Evolutionary conservation across 2,888 invertebrate species (phyloP).

Genomic region (Aquatica leii): DNA sequence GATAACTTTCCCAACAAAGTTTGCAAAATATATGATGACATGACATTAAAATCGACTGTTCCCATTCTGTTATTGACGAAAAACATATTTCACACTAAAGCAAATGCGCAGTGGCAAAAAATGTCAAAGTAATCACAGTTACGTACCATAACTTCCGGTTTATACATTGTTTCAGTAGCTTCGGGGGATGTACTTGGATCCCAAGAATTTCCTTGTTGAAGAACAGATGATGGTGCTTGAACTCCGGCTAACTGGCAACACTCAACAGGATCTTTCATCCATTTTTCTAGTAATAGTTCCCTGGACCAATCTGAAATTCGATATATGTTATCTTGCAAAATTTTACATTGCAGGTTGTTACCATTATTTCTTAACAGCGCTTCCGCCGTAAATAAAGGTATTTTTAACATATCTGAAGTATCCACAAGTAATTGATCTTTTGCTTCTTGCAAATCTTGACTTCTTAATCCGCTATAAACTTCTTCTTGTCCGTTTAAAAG

Average conservation of each 20-base stretch:
- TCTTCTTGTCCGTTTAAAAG: constrained; percentile 61
- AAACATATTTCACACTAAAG: constrained; percentile 71
- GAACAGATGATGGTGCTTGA: constrained; percentile 66
- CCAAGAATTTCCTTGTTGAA: constrained; percentile 56
- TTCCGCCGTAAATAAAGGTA: constrained; percentile 75
- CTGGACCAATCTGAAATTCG: constrained; percentile 70
- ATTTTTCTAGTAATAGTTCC: constrained; percentile 70
- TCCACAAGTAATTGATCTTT: constrained; percentile 75
- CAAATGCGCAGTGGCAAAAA: background rate
- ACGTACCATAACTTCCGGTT: constrained; percentile 55
- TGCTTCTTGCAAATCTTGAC: constrained; percentile 74
- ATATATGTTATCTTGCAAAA: background rate
- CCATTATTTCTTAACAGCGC: constrained; percentile 72
- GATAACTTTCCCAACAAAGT: constrained; percentile 71
- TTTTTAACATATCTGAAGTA: constrained; percentile 75
- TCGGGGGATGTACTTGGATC: constrained; percentile 57
- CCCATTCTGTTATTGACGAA: constrained; percentile 61
- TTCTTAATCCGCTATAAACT: constrained; percentile 68
- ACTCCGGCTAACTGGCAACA: constrained; percentile 74
- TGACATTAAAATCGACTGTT: constrained; percentile 65
- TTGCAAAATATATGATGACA: constrained; percentile 72
- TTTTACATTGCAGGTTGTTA: constrained; percentile 54
- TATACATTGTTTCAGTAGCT: constrained; percentile 42
- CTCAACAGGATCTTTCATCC: constrained; percentile 72
- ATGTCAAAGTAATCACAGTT: too few species aligned